Evolutionary conservation across 2,113 vertebrate genomes (phyloP), one percentile per base, ranked within the genome.

Genomic region (Callithrix jacchus): DNA sequence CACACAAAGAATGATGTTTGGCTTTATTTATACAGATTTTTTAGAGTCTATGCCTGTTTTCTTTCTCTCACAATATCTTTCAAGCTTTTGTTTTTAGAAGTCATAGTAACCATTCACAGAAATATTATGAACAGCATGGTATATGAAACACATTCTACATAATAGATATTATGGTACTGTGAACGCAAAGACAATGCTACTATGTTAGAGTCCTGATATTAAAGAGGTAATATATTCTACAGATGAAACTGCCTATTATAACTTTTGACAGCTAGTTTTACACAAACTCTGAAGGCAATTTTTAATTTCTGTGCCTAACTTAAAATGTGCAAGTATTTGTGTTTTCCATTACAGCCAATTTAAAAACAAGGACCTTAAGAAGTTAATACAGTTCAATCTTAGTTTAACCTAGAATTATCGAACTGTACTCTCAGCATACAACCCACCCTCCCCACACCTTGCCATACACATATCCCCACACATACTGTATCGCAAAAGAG

Each of bases 231-330:
- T 23, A 4, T 58, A 81, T 30, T 37, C 12, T 23, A 66, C 10
- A n/a, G 64, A 61, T 79, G 6, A 94, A 94, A 30, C 17, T 76
- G 47, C 32, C 45, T 56, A 35, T n/a, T 79, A 45, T 52, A 96
- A 76, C 9, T 25, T 21, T 68, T 82, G 7, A 14, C 0, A 92
- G 68, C 21, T 86, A 92, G 32, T 94, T 92, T 94, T 90, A 66
- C 21, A 47, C 32, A 86, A 77, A 83, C 35, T 95, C 17, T 88
- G 45, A 91, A 96, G 95, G 25, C n/a, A 35, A 92, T 68, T 95
- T 94, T 12, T 42, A 64, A 86, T 74, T 71, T 96, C 58, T 58
- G 52, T 56, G 10, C 9, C 10, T 52, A 92, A 70, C 1, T 77
- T 42, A 30, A 95, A 81, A 76, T 84, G 18, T 73, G 86, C 54